Evolutionary conservation across 1,140 invertebrate genomes (phyloP), one percentile per base, ranked within the genome.

Genomic region (Thalassaphorura encarpata): DNA sequence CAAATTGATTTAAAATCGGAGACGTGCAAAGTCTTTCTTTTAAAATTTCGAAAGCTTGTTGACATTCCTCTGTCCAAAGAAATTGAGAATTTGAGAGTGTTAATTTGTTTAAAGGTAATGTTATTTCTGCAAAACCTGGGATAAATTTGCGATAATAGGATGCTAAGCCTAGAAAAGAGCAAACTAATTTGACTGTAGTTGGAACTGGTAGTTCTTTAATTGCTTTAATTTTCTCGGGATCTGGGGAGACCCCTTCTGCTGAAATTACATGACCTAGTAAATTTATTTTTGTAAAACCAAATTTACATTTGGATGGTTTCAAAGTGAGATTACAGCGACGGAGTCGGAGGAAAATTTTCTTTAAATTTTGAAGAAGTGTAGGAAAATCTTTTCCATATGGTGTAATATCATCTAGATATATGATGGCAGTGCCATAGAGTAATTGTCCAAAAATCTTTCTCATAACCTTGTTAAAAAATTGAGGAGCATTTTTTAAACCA

Each of bases 401-500:
- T 13, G 64, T 58, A 33, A 65, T 60, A 53, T 70, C 71, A 53
- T 74, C 71, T 52, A 66, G 51, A 60, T 58, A 67, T 33, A 26
- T 64, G 18, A 61, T 47, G 36, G 41, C 67, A 52, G 24, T 56
- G 3, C 18, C 52, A 51, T 64, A 64, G 40, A 67, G 63, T 8
- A 64, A 26, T 15, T 57, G 54, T 2, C 60, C 40, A 16, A 71
- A 63, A 8, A 73, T 58, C 4, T 56, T 58, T 29, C 68, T 67
- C n/a, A 76, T 71, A 15, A 70, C 64, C 42, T 66, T 55, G 52
- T 73, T 68, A 55, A 76, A 76, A 6, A 69, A 67, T 16, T 68
- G 56, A 0, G 75, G 70, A 0, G 70, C 66, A 61, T 73, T 75
- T 8, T 56, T 62, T 8, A 76, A 58, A n/a, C 74, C 74, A 63